Conservation (phyloP, 2,888 invertebrate species). For the Oegoconia quadripuncta region DNA sequence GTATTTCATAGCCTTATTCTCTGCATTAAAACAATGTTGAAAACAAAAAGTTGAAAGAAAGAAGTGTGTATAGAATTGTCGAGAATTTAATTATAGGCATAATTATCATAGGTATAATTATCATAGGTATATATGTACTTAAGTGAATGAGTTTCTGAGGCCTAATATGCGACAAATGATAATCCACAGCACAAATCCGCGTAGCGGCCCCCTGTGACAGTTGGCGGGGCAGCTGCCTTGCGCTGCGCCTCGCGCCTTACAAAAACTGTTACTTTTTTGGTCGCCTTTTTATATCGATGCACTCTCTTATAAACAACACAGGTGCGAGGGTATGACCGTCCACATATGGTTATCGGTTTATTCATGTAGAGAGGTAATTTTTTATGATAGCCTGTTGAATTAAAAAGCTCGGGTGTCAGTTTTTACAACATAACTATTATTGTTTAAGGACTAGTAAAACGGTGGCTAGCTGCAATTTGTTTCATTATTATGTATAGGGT, state of each 20-base stretch:
- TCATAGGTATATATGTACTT: too few relatives aligned
- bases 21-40: too few relatives aligned
- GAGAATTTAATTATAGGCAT: too few relatives aligned
- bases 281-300: slow-evolving; percentile 70
- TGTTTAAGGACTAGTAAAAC: not conserved
- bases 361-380: slow-evolving; percentile 52
- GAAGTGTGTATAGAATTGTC: too few relatives aligned
- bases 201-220: slow-evolving; percentile 62
- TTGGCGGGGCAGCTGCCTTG: slow-evolving; percentile 69
- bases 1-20: too few relatives aligned
- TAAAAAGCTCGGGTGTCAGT: slow-evolving; percentile 31
- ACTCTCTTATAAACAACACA: slow-evolving; percentile 78
- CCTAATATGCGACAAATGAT: slow-evolving; percentile 54
- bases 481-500: too few relatives aligned
- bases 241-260: slow-evolving; percentile 60
- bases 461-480: too few relatives aligned
- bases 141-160: too few relatives aligned
- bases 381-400: slow-evolving; percentile 49
- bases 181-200: slow-evolving; percentile 57
- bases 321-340: slow-evolving; percentile 72
- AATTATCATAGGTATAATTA: too few relatives aligned
- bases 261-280: slow-evolving; percentile 75
- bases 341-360: slow-evolving; percentile 73
- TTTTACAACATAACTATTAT: slow-evolving; percentile 17
- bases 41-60: too few relatives aligned